Evolutionary conservation across 1,140 invertebrate genomes (phyloP).

Genomic region (Agrilus planipennis): DNA sequence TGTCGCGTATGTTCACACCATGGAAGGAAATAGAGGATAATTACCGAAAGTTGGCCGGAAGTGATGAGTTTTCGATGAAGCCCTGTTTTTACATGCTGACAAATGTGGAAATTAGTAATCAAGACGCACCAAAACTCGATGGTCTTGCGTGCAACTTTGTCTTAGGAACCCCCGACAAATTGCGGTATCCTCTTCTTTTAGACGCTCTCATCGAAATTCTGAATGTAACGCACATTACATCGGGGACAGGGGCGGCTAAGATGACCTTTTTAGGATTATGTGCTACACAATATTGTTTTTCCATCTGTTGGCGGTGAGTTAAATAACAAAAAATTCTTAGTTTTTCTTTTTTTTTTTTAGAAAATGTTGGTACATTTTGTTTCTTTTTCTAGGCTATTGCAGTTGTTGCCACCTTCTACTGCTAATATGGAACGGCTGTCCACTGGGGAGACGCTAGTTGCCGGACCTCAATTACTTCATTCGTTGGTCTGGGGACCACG

Average conservation of each 20-base stretch:
- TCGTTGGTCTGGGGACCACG: conserved; percentile 62
- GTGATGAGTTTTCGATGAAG: conserved; percentile 64
- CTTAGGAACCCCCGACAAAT: conserved; percentile 75
- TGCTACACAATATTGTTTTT: conserved; percentile 85
- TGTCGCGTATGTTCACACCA: conserved; percentile 55
- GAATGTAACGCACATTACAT: conserved; percentile 51
- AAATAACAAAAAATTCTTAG: neutral
- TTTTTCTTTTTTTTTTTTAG: conserved; percentile 1
- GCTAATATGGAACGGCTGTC: conserved; percentile 72
- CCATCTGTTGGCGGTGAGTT: conserved; percentile 64
- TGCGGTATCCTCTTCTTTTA: conserved; percentile 78
- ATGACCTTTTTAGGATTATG: conserved; percentile 58
- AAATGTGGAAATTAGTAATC: conserved; percentile 62
- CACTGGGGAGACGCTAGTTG: conserved; percentile 42
- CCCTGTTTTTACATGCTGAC: conserved; percentile 81
- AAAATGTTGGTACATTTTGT: neutral
- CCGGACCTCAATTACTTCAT: conserved; percentile 50
- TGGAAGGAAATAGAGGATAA: conserved; percentile 73
- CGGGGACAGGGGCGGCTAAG: conserved; percentile 36
- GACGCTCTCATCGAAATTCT: conserved; percentile 74
- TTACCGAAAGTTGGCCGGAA: conserved; percentile 58
- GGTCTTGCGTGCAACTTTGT: conserved; percentile 91
- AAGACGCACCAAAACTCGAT: conserved; percentile 78
- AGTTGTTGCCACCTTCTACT: conserved; percentile 77
- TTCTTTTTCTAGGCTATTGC: conserved; percentile 43